phyloP scores from a whole-genome alignment of 1,140 invertebrate species.

The Meloidogyne floridensis region DNA sequence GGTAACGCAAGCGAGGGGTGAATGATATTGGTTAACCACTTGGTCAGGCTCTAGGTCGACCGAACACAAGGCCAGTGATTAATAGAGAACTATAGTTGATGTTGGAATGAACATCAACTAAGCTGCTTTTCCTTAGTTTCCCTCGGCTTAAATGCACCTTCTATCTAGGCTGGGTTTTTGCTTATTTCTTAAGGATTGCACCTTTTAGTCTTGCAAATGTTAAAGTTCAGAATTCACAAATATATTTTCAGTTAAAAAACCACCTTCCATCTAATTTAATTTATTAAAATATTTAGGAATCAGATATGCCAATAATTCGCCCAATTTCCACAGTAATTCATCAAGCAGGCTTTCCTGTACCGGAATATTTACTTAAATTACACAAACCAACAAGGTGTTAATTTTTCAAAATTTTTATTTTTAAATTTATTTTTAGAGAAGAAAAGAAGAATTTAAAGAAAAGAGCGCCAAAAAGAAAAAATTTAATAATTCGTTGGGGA shows the following conservation, averaged over 20 bases:
- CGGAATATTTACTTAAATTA: slow-evolving; percentile 58
- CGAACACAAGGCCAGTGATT: too few relatives aligned
- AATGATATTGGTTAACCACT: too few relatives aligned
- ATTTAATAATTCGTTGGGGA: slow-evolving; percentile 24
- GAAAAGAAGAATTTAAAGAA: slow-evolving; percentile 22
- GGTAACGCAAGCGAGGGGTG: too few relatives aligned
- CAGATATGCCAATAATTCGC: slow-evolving; percentile 71
- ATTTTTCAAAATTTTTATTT: slow-evolving; percentile 1
- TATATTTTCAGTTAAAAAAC: not conserved
- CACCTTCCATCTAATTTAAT: not conserved
- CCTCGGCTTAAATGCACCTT: too few relatives aligned
- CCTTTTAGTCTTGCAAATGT: too few relatives aligned
- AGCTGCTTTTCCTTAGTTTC: too few relatives aligned
- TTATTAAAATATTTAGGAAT: slow-evolving; percentile 77
- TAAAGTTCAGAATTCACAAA: too few relatives aligned
- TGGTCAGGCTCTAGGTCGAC: too few relatives aligned
- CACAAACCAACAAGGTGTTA: slow-evolving; percentile 50
- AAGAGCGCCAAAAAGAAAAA: slow-evolving; percentile 24
- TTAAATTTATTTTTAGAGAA: slow-evolving; percentile 19
- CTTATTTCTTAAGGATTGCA: too few relatives aligned
- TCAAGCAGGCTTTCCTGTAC: slow-evolving; percentile 62
- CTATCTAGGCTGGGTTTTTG: too few relatives aligned
- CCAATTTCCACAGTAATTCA: slow-evolving; percentile 63
- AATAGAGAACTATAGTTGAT: too few relatives aligned
- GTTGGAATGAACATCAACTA: too few relatives aligned